Conservation (phyloP, 1,140 invertebrate genomes). For the Cotesia vestalis region DNA sequence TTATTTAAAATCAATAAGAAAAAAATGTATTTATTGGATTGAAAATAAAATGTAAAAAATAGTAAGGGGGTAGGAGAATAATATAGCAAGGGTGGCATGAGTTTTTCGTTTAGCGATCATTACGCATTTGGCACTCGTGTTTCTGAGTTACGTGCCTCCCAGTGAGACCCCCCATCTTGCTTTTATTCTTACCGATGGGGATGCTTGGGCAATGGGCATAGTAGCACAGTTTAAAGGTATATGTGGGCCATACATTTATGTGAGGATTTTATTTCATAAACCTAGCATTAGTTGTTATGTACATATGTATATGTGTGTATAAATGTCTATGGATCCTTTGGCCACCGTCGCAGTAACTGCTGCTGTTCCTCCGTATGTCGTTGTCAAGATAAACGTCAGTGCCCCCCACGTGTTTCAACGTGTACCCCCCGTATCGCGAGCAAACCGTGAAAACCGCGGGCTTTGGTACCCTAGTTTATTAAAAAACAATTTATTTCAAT, state of each 20-base stretch:
- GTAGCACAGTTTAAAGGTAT: constrained; percentile 40
- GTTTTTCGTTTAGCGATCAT: constrained; percentile 58
- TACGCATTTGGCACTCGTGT: constrained; percentile 61
- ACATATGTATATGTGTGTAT: constrained; percentile 47
- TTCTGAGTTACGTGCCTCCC: constrained; percentile 53
- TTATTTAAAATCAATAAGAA: too few species aligned
- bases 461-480: constrained; percentile 4
- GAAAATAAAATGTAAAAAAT: neutral
- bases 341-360: constrained; percentile 26
- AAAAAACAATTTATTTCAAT: constrained; percentile 9
- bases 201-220: constrained; percentile 47
- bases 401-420: constrained; percentile 55
- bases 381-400: constrained; percentile 40
- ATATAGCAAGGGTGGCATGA: constrained; percentile 37
- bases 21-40: neutral
- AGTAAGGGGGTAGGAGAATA: neutral
- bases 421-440: constrained; percentile 50
- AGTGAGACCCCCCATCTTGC: constrained; percentile 61
- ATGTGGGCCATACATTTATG: constrained; percentile 35
- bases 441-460: constrained; percentile 52
- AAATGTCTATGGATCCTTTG: constrained; percentile 39
- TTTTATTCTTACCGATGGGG: constrained; percentile 59
- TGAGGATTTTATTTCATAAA: too few species aligned
- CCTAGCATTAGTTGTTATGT: neutral
- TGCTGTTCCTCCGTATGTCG: constrained; percentile 55